Conservation (phyloP, 2,113 vertebrate species). For the Atractosteus spatula region DNA sequence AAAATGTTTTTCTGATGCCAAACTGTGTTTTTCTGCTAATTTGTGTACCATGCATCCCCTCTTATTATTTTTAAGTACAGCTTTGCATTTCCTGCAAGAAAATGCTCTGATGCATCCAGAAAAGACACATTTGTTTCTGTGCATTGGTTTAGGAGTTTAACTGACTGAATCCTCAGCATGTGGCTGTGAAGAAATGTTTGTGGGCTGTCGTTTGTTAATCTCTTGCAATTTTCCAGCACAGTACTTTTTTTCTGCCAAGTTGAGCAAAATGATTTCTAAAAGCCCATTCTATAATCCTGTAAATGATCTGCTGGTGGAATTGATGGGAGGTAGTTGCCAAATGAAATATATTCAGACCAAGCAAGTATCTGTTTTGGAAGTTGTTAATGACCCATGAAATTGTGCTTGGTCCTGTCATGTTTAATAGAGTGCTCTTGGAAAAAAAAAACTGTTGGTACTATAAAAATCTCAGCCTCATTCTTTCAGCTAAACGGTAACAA, state of each 20-base stretch:
- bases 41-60: neutral
- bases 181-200: neutral
- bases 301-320: neutral
- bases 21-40: slow-evolving; percentile 2
- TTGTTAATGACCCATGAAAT: slow-evolving; percentile 9
- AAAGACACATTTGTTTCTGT: too few relatives aligned
- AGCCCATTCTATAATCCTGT: neutral
- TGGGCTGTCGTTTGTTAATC: neutral
- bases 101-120: too few relatives aligned
- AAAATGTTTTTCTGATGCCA: slow-evolving; percentile 5
- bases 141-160: too few relatives aligned
- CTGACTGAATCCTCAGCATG: too few relatives aligned
- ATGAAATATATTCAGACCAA: neutral
- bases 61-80: neutral
- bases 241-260: neutral
- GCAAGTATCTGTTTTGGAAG: slow-evolving; percentile 2
- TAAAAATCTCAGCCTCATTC: too few relatives aligned
- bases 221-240: neutral
- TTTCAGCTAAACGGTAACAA: too few relatives aligned
- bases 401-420: neutral
- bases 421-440: neutral
- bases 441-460: too few relatives aligned
- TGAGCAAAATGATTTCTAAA: neutral
- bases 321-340: neutral
- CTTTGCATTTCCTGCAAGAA: too few relatives aligned